Percentiles rank a stretch among this genome's conserved stretches.
Evolutionary conservation across 2,113 vertebrate species (phyloP).

Genomic region (Bubo scandiacus): DNA sequence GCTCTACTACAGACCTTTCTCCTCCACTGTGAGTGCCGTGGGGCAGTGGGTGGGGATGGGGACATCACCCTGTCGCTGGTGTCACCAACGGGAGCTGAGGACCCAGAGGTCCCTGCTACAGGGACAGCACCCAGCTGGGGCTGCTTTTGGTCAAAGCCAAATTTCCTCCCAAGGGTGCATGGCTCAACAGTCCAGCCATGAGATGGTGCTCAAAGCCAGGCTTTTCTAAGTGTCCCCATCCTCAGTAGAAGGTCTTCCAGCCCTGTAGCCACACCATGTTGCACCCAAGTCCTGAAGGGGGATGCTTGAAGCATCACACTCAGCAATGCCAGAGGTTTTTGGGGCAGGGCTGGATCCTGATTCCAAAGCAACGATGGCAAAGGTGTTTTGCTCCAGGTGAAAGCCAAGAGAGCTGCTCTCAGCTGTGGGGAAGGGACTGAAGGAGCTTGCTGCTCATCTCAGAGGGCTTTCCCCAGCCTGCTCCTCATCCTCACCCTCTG

Average conservation of each 20-base stretch:
- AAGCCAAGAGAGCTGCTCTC: background rate
- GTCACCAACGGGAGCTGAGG: background rate
- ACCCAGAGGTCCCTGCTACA: background rate
- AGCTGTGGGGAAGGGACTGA: background rate
- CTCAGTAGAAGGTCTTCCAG: background rate
- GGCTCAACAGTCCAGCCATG: fast-evolving
- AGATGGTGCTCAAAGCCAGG: background rate
- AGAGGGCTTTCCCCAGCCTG: background rate
- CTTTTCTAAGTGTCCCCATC: background rate
- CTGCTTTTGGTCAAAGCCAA: fast-evolving
- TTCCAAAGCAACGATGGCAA: background rate
- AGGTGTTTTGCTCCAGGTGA: background rate
- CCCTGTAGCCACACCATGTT: background rate
- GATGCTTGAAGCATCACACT: fast-evolving
- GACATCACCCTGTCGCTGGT: fast-evolving
- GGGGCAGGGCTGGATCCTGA: background rate
- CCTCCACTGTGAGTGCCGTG: constrained; percentile 24
- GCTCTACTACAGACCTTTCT: constrained; percentile 50
- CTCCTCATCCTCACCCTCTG: background rate
- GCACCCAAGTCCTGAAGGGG: background rate
- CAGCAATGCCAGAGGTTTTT: background rate
- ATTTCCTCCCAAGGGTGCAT: background rate
- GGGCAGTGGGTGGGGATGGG: background rate
- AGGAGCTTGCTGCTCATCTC: background rate
- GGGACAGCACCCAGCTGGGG: fast-evolving